phyloP scores from a whole-genome alignment of 2,113 vertebrate genomes.

The Andinoacara biseriatus region DNA sequence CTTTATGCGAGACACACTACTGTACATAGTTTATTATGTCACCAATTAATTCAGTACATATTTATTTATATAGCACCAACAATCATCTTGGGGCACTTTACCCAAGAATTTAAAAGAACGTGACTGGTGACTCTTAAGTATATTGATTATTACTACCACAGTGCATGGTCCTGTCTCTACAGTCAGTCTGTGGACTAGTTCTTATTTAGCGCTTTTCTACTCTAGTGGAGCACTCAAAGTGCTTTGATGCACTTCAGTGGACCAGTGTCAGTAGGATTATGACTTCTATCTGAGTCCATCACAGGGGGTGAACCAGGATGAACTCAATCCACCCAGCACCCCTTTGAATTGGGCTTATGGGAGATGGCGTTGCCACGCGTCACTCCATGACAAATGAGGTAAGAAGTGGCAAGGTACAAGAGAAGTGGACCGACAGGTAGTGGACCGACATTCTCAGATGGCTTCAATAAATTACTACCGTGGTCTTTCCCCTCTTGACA shows the following conservation, averaged over 20 bases:
- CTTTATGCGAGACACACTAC: background rate
- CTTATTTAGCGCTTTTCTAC: too few species aligned
- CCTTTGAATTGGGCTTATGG: slow-evolving; percentile 85
- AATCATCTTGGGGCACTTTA: background rate
- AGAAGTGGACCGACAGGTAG: slow-evolving; percentile 77
- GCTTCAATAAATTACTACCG: slow-evolving; percentile 77
- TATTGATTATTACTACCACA: too few species aligned
- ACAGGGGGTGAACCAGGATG: slow-evolving; percentile 53
- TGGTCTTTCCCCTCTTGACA: slow-evolving; percentile 73
- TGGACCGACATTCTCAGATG: slow-evolving; percentile 73
- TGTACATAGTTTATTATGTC: accelerated
- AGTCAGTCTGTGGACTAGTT: too few species aligned
- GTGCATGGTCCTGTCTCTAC: too few species aligned
- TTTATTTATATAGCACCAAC: background rate
- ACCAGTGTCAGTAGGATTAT: slow-evolving; percentile 78
- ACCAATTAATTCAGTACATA: background rate
- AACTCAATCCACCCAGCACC: slow-evolving; percentile 67
- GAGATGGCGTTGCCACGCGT: slow-evolving; percentile 29
- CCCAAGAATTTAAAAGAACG: background rate
- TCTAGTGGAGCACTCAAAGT: too few species aligned
- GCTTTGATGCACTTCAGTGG: slow-evolving; percentile 10
- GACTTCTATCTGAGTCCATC: slow-evolving; percentile 76
- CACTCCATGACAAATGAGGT: slow-evolving; percentile 82
- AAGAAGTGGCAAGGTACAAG: slow-evolving; percentile 82
- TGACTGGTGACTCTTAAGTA: too few species aligned